Evolutionary conservation across 2,888 invertebrate species (phyloP).

Genomic region (Stictocephala bisonia): DNA sequence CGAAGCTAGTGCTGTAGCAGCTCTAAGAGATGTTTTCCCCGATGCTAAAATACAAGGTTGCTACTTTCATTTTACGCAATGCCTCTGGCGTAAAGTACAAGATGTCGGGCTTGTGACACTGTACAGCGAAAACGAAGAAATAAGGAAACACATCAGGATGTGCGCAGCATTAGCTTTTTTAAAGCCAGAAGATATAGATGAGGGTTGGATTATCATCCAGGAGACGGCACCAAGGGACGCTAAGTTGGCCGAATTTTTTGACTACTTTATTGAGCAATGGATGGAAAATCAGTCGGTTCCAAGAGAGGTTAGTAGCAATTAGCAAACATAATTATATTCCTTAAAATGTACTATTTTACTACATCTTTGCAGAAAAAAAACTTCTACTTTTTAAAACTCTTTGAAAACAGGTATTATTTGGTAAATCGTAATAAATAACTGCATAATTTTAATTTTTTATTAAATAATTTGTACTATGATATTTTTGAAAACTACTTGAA

Average conservation of each 20-base stretch:
- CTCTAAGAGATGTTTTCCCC: constrained; percentile 38
- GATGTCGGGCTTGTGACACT: constrained; percentile 32
- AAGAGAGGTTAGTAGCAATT: too few species aligned
- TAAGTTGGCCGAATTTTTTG: constrained; percentile 9
- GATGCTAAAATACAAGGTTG: constrained; percentile 40
- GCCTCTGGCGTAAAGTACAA: constrained; percentile 50
- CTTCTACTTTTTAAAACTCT: too few species aligned
- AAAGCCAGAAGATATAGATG: constrained; percentile 40
- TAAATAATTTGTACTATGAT: too few species aligned
- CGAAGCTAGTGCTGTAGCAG: too few species aligned
- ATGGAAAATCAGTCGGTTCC: constrained; percentile 5
- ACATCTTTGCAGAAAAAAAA: too few species aligned
- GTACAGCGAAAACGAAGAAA: constrained; percentile 42
- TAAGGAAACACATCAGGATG: constrained; percentile 38
- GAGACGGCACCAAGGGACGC: too few species aligned
- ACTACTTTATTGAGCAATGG: constrained; percentile 20
- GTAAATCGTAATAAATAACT: too few species aligned
- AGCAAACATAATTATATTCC: too few species aligned
- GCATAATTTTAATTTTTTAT: too few species aligned
- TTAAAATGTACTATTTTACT: too few species aligned
- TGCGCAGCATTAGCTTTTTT: constrained; percentile 32
- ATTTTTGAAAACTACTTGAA: too few species aligned
- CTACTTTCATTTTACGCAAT: constrained; percentile 48
- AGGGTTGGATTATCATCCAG: constrained; percentile 41
- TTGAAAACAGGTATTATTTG: too few species aligned